These are phyloP conservation scores for Chirona hameri DNA, from an alignment of 2,888 invertebrate genomes.

Conservation along the genomic window DNA sequence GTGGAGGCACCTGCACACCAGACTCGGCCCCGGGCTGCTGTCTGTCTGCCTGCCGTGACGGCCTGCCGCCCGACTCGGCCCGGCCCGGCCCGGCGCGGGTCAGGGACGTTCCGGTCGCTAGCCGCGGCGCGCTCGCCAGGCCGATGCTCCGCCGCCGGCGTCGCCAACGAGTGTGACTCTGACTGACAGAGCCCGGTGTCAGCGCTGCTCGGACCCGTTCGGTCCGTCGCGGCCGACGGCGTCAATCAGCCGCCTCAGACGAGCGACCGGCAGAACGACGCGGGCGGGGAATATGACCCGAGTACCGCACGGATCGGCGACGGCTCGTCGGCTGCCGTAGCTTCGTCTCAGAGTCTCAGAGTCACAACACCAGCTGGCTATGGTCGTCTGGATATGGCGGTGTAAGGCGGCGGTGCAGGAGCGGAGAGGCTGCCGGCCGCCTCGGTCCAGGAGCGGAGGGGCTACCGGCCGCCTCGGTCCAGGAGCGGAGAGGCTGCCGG, in stretches of 20 bases:
- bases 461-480: too few relatives aligned
- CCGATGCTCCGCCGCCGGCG: background rate
- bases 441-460: too few relatives aligned
- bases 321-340: background rate
- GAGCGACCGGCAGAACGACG: background rate
- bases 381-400: background rate
- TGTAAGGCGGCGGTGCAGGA: too few relatives aligned
- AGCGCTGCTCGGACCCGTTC: background rate
- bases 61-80: background rate
- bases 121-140: background rate
- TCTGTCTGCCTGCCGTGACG: background rate
- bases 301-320: background rate
- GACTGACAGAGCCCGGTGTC: background rate
- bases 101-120: slow-evolving; percentile 3
- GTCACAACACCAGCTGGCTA: background rate
- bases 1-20: background rate
- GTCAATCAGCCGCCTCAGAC: background rate
- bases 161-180: background rate
- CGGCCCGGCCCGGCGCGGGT: background rate
- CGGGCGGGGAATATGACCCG: too few relatives aligned
- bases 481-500: too few relatives aligned
- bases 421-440: too few relatives aligned
- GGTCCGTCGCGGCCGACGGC: background rate
- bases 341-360: too few relatives aligned
- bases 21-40: background rate